Base-by-base conservation (phyloP, 2,113 vertebrate species). In the Lophochroa leadbeateri region DNA sequence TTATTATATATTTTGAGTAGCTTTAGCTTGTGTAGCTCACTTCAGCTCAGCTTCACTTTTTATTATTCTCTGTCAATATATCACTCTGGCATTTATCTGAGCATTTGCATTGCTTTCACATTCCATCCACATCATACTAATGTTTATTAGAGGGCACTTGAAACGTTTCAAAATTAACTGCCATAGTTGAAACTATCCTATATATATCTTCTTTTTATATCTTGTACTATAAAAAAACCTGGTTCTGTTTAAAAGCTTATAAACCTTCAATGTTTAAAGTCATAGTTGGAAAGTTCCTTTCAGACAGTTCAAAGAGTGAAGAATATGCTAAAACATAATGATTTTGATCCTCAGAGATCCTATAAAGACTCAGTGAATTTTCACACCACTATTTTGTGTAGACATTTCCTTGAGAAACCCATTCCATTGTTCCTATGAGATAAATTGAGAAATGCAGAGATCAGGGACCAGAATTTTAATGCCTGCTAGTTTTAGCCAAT, bases 1-100 rank as follows among this genome's bases (percentile, higher is more conserved):
- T 95, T 91, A 33, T 50, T 83, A 55, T 37, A 71, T 11, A 44
- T 75, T 93, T 91, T 65, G 24, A 79, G 65, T 84, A 83, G 39
- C 71, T 95, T 88, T 78, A 84, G 69, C 64, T 94, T 94, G 4
- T 6, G 68, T 3, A 4, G 70, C 47, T 90, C 68, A 75, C 65
- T 93, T 29, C 52, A 83, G 55, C 71, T 88, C 52, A 75, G 39
- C 60, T 84, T 92, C 44, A 53, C 33, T 75, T 94, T 92, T 91
- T 95, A 75, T 82, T 90, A 21, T 94, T 94, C 69, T 86, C 61
- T 94, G 72, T 81, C 79, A 95, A 70, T 39, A 46, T 67, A 82
- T 82, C 86, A 78, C 44, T 76, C 52, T 80, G 39, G 44, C 17
- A 1, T 89, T 88, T 86, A 79, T 92, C 47, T 71, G 53, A 83